Percentiles rank a stretch among this genome's conserved stretches.
phyloP scores from a whole-genome alignment of 1,140 invertebrate genomes.

The Stegodyphus dumicola region DNA sequence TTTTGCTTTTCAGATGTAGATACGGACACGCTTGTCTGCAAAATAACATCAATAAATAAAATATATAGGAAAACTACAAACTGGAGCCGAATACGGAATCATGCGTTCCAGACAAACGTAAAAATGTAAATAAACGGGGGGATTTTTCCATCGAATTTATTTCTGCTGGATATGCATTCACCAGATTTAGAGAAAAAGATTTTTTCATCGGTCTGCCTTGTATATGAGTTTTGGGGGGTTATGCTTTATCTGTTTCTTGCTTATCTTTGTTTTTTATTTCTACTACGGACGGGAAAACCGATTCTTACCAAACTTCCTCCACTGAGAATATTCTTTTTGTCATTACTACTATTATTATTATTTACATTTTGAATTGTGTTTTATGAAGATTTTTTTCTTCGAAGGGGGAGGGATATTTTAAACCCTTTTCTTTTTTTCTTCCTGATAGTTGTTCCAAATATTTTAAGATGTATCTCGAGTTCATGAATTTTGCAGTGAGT shows the following conservation, averaged over 20 bases:
- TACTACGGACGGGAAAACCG: constrained; percentile 9
- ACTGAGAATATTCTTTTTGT: no score
- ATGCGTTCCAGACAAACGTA: constrained; percentile 33
- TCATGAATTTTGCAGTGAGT: no score
- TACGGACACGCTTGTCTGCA: constrained; percentile 5
- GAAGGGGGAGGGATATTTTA: no score
- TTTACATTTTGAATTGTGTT: no score
- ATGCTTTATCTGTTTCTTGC: background rate
- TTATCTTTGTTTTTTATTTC: constrained; percentile 37
- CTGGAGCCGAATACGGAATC: constrained; percentile 42
- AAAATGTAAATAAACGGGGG: constrained; percentile 50
- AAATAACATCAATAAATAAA: constrained; percentile 48
- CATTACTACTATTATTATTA: no score
- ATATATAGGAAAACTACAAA: background rate
- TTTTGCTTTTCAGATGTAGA: background rate
- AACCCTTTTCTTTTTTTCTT: no score
- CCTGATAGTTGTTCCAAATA: no score
- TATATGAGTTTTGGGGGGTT: background rate
- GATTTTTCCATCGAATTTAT: constrained; percentile 36
- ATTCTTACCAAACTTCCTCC: background rate
- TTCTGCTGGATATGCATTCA: constrained; percentile 27
- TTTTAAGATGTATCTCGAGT: no score
- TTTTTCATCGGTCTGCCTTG: constrained; percentile 23
- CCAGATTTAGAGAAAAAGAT: constrained; percentile 13
- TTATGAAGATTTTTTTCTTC: no score